Conservation (phyloP, 1,140 invertebrate species). For the Panagrolaimus sp. region DNA sequence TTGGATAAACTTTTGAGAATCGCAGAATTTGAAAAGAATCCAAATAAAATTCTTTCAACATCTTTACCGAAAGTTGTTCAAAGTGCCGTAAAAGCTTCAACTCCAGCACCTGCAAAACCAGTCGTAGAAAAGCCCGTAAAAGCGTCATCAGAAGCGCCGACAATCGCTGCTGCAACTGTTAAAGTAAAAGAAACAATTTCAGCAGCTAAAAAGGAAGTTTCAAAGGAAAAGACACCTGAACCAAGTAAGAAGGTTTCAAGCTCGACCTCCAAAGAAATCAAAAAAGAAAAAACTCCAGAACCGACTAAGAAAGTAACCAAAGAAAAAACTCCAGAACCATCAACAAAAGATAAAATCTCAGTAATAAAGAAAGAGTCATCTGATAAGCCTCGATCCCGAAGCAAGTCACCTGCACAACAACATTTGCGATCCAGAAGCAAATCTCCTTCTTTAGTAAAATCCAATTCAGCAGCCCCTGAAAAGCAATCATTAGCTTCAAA, state of each 20-base stretch:
- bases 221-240: neutral
- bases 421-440: neutral
- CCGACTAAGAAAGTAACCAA: neutral
- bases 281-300: neutral
- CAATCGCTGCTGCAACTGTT: neutral
- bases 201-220: neutral
- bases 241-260: neutral
- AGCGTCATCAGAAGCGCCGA: neutral
- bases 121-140: neutral
- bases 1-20: conserved; percentile 10
- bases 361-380: neutral
- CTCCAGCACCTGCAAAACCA: neutral
- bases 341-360: neutral
- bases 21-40: conserved; percentile 13
- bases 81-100: no score
- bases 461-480: neutral
- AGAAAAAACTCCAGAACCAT: neutral
- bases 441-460: neutral
- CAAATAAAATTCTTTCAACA: neutral
- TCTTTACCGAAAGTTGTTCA: neutral
- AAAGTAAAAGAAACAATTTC: neutral
- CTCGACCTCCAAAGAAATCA: neutral
- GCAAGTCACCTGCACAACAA: neutral
- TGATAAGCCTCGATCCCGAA: neutral
- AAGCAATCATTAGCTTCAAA: neutral